Evolutionary conservation across 2,113 vertebrate genomes (phyloP).

Genomic region (Albula glossodonta): DNA sequence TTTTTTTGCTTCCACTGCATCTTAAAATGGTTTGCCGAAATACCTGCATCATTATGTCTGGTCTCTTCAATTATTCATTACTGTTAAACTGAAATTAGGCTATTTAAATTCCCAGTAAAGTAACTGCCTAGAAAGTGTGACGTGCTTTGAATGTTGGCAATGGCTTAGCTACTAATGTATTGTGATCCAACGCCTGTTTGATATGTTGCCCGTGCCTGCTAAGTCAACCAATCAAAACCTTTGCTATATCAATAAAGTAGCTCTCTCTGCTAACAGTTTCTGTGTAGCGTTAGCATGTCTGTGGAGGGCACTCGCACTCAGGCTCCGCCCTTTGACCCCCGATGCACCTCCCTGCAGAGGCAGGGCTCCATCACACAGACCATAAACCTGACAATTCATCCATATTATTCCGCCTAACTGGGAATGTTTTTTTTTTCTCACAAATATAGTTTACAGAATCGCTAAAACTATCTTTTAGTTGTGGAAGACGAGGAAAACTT

Average conservation of each 20-base stretch:
- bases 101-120: no score
- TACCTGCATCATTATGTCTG: no score
- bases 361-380: constrained; percentile 97
- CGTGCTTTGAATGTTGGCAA: no score
- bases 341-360: constrained; percentile 80
- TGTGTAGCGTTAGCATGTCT: constrained; percentile 93
- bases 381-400: constrained; percentile 66
- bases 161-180: neutral
- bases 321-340: constrained; percentile 68
- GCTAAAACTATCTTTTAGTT: no score
- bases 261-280: constrained; percentile 52
- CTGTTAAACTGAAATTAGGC: no score
- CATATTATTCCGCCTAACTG: no score
- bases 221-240: neutral
- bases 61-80: no score
- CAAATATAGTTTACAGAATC: no score
- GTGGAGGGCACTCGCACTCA: constrained; percentile 78
- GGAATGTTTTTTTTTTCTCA: neutral
- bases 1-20: no score
- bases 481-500: no score
- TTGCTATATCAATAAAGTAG: neutral
- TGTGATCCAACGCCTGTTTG: neutral
- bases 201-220: neutral
- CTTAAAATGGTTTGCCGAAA: no score
- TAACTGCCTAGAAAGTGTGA: no score